phyloP scores from a whole-genome alignment of 2,113 vertebrate genomes.

The Syngnathus typhle region DNA sequence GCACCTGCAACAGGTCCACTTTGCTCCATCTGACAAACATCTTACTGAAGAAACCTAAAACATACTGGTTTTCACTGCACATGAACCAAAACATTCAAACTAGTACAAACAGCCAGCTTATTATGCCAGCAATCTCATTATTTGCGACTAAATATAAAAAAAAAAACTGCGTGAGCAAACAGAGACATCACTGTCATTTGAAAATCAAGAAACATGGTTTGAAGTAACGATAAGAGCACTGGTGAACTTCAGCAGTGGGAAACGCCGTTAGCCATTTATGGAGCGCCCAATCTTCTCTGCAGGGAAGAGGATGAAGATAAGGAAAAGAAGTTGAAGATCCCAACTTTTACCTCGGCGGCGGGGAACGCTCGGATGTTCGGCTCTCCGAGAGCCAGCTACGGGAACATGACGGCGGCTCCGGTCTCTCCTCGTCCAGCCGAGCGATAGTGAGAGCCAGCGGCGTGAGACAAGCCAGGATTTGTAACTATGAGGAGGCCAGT shows the following conservation, averaged over 20 bases:
- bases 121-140: neutral
- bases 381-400: constrained; percentile 19
- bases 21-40: neutral
- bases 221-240: neutral
- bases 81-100: neutral
- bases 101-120: neutral
- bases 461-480: constrained; percentile 18
- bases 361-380: constrained; percentile 36
- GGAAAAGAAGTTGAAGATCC: constrained; percentile 27
- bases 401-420: constrained; percentile 37
- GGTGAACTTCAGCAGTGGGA: neutral
- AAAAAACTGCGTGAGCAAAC: neutral
- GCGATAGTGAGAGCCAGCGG: constrained; percentile 21
- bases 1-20: constrained; percentile 45
- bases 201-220: neutral
- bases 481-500: constrained; percentile 25
- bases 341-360: constrained; percentile 62
- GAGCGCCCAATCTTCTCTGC: neutral
- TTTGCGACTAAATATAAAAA: neutral
- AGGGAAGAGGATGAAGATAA: neutral
- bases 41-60: neutral
- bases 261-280: constrained; percentile 35
- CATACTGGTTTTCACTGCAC: neutral
- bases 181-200: neutral
- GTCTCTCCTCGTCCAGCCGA: constrained; percentile 22